Percentiles rank a stretch among this genome's conserved stretches.
Evolutionary conservation across 1,140 invertebrate genomes (phyloP).

Genomic region (Lysiphlebus fabarum): DNA sequence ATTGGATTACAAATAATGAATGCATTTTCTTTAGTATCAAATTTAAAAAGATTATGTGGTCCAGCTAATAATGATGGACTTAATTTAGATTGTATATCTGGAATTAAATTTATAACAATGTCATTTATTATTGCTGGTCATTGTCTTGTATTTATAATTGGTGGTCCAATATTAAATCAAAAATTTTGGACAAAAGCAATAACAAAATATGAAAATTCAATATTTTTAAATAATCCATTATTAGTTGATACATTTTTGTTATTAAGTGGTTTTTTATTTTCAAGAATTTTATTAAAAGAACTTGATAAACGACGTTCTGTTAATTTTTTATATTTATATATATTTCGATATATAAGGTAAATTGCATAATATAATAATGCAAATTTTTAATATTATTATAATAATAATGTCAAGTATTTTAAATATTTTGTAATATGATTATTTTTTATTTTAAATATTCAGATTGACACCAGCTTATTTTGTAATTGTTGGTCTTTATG

Average conservation of each 20-base stretch:
- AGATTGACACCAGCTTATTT: slow-evolving; percentile 70
- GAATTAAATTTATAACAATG: slow-evolving; percentile 66
- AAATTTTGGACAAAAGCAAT: slow-evolving; percentile 59
- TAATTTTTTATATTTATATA: slow-evolving; percentile 61
- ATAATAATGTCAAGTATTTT: slow-evolving; percentile 6
- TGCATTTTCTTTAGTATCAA: slow-evolving; percentile 61
- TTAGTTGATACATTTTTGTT: slow-evolving; percentile 70
- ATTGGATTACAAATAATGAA: slow-evolving; percentile 52
- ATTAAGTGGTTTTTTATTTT: slow-evolving; percentile 66
- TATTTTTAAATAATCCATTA: slow-evolving; percentile 62
- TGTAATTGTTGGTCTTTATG: slow-evolving; percentile 66
- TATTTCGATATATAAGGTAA: slow-evolving; percentile 64
- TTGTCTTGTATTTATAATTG: slow-evolving; percentile 62
- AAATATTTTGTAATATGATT: not conserved
- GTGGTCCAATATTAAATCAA: slow-evolving; percentile 63
- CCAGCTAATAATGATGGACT: slow-evolving; percentile 54
- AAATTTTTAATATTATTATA: not conserved
- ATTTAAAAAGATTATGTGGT: slow-evolving; percentile 57
- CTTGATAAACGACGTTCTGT: slow-evolving; percentile 65
- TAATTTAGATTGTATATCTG: slow-evolving; percentile 63
- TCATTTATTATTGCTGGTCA: slow-evolving; percentile 64
- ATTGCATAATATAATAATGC: slow-evolving; percentile 22
- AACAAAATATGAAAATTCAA: slow-evolving; percentile 47
- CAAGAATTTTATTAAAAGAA: slow-evolving; percentile 63
- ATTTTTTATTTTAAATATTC: slow-evolving; percentile 17